Percentiles rank a stretch among this genome's conserved stretches.
Evolutionary conservation across 2,888 invertebrate species (phyloP).

Genomic region (Mycalesis mineus): DNA sequence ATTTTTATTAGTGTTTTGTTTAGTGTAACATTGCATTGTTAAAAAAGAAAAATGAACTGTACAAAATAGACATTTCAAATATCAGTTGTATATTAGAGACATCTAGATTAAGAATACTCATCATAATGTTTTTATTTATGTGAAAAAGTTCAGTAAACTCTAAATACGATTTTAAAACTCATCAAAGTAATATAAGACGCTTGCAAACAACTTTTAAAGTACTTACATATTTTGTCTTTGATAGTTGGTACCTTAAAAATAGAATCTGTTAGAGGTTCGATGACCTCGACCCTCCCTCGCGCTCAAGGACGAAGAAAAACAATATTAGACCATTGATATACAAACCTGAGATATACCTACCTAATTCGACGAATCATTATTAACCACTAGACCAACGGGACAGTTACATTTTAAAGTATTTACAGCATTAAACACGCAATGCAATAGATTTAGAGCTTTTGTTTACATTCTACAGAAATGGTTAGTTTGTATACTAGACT

Average conservation of each 20-base stretch:
- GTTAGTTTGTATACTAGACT: too few relatives aligned
- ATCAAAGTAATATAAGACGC: background rate
- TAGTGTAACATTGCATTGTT: too few relatives aligned
- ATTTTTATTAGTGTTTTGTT: too few relatives aligned
- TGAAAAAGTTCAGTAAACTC: background rate
- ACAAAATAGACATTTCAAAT: too few relatives aligned
- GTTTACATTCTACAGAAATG: too few relatives aligned
- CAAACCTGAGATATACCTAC: background rate
- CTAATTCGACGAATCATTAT: background rate
- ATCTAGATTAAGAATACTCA: background rate
- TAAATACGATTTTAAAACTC: background rate
- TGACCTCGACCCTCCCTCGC: slow-evolving; percentile 8
- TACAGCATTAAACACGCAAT: too few relatives aligned
- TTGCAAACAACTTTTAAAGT: background rate
- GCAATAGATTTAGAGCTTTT: too few relatives aligned
- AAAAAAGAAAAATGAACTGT: too few relatives aligned
- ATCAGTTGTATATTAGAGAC: background rate
- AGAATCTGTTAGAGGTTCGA: background rate
- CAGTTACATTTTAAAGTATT: too few relatives aligned
- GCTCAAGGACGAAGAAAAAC: slow-evolving; percentile 11
- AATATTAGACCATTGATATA: slow-evolving; percentile 7
- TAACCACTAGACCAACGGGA: too few relatives aligned
- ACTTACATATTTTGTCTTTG: background rate
- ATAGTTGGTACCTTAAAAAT: background rate
- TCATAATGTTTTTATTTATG: background rate